Evolutionary conservation across 1,140 invertebrate genomes (phyloP).

Genomic region (Ceratina calcarata): DNA sequence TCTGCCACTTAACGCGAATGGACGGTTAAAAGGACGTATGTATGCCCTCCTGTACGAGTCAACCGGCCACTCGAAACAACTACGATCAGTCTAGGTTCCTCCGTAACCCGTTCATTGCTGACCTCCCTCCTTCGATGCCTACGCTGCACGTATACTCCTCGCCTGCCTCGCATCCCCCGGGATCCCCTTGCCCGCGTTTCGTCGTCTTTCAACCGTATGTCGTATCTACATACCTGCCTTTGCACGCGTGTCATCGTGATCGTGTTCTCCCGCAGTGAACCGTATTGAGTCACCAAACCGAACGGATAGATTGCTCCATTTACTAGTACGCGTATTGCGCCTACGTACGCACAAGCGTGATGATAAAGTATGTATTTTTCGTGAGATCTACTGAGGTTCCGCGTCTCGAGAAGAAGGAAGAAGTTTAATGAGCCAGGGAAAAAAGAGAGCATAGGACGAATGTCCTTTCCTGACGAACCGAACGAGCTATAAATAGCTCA

Average conservation of each 20-base stretch:
- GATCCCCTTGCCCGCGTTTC: slow-evolving; percentile 26
- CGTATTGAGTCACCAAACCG: slow-evolving; percentile 8
- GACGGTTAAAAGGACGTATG: slow-evolving; percentile 52
- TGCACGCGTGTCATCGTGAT: slow-evolving; percentile 17
- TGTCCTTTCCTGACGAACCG: slow-evolving; percentile 63
- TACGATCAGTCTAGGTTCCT: slow-evolving; percentile 48
- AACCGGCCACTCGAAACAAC: slow-evolving; percentile 48
- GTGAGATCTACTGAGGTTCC: background rate
- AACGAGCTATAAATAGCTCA: slow-evolving; percentile 73
- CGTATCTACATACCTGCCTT: background rate
- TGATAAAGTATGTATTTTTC: no score
- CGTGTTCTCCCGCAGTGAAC: slow-evolving; percentile 22
- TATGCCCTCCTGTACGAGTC: slow-evolving; percentile 53
- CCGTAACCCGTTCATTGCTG: slow-evolving; percentile 37
- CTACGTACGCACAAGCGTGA: no score
- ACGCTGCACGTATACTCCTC: background rate
- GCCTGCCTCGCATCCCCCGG: background rate
- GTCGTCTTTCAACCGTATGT: slow-evolving; percentile 19
- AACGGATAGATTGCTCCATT: slow-evolving; percentile 10
- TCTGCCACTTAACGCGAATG: slow-evolving; percentile 54
- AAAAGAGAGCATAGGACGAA: slow-evolving; percentile 48
- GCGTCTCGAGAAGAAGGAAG: slow-evolving; percentile 8
- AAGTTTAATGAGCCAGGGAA: slow-evolving; percentile 16
- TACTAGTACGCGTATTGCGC: background rate
- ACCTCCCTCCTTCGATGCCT: slow-evolving; percentile 18